These are phyloP conservation scores for Setophaga petechia DNA, from an alignment of 2,113 vertebrate genomes.

Conservation along the genomic window DNA sequence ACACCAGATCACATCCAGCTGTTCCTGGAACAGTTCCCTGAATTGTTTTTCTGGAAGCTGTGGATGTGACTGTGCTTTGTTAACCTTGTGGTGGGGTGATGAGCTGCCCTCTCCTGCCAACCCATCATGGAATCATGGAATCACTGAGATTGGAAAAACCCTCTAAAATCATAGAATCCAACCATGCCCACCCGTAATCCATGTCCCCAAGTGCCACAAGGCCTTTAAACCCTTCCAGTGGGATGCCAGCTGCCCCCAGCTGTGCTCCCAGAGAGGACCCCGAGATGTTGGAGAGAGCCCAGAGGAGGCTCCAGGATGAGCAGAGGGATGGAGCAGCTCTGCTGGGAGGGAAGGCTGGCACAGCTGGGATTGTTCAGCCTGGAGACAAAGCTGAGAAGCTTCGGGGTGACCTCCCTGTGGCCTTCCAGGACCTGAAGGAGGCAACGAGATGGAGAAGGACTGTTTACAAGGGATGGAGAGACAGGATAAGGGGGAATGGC, in stretches of 20 bases:
- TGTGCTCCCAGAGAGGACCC: not conserved
- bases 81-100: no score
- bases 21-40: not conserved
- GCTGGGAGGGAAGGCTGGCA: not conserved
- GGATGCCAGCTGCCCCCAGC: not conserved
- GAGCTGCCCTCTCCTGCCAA: not conserved
- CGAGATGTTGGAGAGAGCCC: not conserved
- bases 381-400: not conserved
- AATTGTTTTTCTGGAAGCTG: no score
- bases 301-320: not conserved
- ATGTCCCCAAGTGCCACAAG: not conserved
- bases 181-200: not conserved
- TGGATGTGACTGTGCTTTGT: no score
- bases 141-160: not conserved
- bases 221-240: not conserved
- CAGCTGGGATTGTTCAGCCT: not conserved
- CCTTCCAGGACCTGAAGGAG: not conserved
- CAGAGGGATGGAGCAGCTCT: not conserved
- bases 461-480: not conserved
- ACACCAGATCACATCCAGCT: not conserved
- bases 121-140: not conserved
- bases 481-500: not conserved
- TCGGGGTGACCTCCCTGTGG: fast-evolving
- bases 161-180: not conserved
- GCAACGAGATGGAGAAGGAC: not conserved